Base-by-base conservation (phyloP, 2,888 invertebrate species). In the Cephus pygmeus region DNA sequence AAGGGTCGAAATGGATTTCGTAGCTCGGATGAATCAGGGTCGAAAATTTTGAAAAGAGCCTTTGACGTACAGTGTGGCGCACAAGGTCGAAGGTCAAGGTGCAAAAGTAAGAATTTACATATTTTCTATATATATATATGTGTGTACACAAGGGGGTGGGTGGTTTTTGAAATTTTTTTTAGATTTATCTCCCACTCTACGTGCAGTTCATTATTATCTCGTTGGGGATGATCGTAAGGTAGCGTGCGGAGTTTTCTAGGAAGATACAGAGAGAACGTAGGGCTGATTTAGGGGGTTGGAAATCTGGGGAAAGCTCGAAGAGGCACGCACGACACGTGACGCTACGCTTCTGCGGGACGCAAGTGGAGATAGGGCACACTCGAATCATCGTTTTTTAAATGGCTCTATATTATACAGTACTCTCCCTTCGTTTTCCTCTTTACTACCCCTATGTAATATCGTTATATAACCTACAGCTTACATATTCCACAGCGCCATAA, bases 301-400 rank as follows among this genome's bases (percentile, higher is more conserved):
- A 85, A 85, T 84, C 85, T 91, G 90, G 90, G 89, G 88, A 90
- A 91, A 87, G 81, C 86, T 83, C 85, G 85, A 69, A 84, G 80
- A 87, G 86, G 90, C 91, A 91, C 91, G 91, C 89, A 88, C 90
- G 83, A 88, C 89, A 87, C 88, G 87, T 88, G 89, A 87, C 84
- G 80, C 84, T 81, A 79, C 82, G 75, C 77, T 75, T 77, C 88
- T 90, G 90, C 82, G 80, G 82, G 82, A 83, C 82, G 84, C 85
- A 80, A 80, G 81, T 81, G 81, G 83, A 85, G 88, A 89, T 88
- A 89, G 86, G 85, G 86, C 86, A 86, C 90, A 88, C 88, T 86
- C 87, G 87, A 85, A 85, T 86, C 84, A 86, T 87, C 86, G 84
- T 88, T 89, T 88, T 89, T 86, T 87, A 83, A 86, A 84, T 79